Conservation (phyloP, 2,888 invertebrate species). For the Coecobrya sp. region DNA sequence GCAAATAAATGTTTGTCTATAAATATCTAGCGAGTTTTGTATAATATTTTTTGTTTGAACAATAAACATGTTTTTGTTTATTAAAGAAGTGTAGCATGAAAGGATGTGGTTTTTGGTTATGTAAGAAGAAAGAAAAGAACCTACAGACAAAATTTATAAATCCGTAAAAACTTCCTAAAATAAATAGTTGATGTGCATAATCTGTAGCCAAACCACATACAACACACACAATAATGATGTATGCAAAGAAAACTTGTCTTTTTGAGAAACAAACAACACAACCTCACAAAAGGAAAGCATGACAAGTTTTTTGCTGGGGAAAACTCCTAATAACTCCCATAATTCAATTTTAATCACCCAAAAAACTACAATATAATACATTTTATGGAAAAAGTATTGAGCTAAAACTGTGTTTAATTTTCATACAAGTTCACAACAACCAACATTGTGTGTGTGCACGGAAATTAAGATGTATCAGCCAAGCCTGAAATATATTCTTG, state of each 20-base stretch:
- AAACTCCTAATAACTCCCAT: constrained; percentile 72
- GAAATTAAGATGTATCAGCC: constrained; percentile 63
- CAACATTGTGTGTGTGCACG: constrained; percentile 1
- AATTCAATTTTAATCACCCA: constrained; percentile 79
- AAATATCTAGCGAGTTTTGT: too few species aligned
- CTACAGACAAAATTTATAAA: not conserved
- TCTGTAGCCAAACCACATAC: constrained; percentile 67
- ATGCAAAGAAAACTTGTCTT: constrained; percentile 11
- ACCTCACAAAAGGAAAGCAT: constrained; percentile 42
- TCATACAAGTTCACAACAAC: not conserved
- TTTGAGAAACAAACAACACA: constrained; percentile 39
- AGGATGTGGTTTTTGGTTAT: not conserved
- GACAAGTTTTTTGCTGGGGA: constrained; percentile 69
- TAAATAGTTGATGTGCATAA: constrained; percentile 50
- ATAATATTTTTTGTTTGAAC: too few species aligned
- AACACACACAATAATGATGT: constrained; percentile 46
- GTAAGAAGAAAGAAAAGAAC: not conserved
- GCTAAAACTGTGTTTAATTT: constrained; percentile 13
- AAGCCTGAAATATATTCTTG: constrained; percentile 9
- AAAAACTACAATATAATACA: constrained; percentile 51
- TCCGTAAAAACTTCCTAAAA: constrained; percentile 9
- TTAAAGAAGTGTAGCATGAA: too few species aligned
- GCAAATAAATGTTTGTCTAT: too few species aligned
- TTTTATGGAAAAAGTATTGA: constrained; percentile 45
- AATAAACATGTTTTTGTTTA: too few species aligned